Evolutionary conservation across 2,888 invertebrate genomes (phyloP), one percentile per base, ranked within the genome.

Genomic region (Quadriops clusia): DNA sequence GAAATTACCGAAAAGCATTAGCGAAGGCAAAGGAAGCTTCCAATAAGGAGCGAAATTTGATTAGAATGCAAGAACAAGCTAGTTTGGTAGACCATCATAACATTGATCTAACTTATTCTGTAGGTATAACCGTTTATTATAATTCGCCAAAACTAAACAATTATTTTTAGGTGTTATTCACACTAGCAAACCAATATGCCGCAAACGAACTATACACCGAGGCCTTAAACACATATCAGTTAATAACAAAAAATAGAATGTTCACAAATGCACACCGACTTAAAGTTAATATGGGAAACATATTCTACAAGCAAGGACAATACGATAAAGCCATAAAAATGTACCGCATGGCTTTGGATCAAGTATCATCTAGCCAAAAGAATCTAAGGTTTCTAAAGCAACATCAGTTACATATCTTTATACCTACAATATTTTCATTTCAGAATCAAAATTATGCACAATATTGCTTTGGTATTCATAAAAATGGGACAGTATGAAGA

Each of bases 331-430:
- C 97, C 1, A 77, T 98, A 34, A 98, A 98, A 66, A 79, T 93
- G 69, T 98, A 94, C 56, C 74, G 95, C 46, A 98, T 97, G 97
- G 95, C 97, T 1, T 67, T 98, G 40, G 98, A 98, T 63, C 97
- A 97, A 61, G 83, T 84, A 3, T 90, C 94, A 1, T 85, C 85
- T 20, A 85, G 83, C 30, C 87, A 94, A 53, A 93, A 91, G 56
- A 86, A 89, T 60, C 68, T 94, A 47, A 81, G 93, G 77, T 83
- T 9, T 30, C n/a, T 17, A 5, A 7, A 12, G 14, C 5, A 17
- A 31, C 6, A n/a, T 11, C 7, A 18, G 8, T 18, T 18, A 7
- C 8, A 7, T 8, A 8, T 18, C 18, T 7, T 7, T 8, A 18
- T 18, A 7, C 7, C 18, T 18, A 23, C 6, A 5, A 23, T 23